Percentiles rank a stretch among this genome's conserved stretches.
phyloP scores from a whole-genome alignment of 2,113 vertebrate species.

The Lampris incognitus region DNA sequence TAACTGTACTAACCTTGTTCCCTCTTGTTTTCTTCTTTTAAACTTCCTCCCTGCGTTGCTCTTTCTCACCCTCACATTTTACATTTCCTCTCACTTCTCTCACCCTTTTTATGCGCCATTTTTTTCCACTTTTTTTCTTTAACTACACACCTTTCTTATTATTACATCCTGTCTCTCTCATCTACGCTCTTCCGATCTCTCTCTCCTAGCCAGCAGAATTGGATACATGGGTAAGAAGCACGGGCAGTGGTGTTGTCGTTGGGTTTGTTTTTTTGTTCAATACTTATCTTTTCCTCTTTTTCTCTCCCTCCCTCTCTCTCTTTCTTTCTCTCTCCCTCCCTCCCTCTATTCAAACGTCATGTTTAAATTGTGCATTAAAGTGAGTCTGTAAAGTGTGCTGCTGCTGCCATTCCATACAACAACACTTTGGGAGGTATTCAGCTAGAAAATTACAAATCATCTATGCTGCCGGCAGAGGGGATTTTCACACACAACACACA shows the following conservation, averaged over 20 bases:
- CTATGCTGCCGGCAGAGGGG: slow-evolving; percentile 82
- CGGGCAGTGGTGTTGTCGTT: slow-evolving; percentile 35
- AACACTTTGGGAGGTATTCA: slow-evolving; percentile 92
- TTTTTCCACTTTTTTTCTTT: slow-evolving; percentile 24
- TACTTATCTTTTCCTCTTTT: slow-evolving; percentile 77
- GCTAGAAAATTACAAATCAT: slow-evolving; percentile 95
- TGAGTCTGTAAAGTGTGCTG: slow-evolving; percentile 69
- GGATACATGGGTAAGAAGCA: slow-evolving; percentile 86
- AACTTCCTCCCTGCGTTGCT: neutral
- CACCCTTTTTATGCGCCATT: neutral
- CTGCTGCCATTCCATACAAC: slow-evolving; percentile 78
- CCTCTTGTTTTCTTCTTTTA: neutral
- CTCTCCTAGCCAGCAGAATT: slow-evolving; percentile 86
- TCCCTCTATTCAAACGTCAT: slow-evolving; percentile 85
- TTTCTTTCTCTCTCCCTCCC: slow-evolving; percentile 75
- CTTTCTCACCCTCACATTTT: neutral
- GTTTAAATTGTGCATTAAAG: slow-evolving; percentile 87
- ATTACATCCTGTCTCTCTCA: slow-evolving; percentile 46
- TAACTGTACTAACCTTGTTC: slow-evolving; percentile 16
- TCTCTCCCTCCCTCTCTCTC: slow-evolving; percentile 71
- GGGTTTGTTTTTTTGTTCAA: slow-evolving; percentile 63
- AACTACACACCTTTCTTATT: neutral
- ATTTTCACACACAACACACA: slow-evolving; percentile 55
- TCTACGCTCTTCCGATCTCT: slow-evolving; percentile 51
- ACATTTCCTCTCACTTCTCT: slow-evolving; percentile 42